phyloP scores from a whole-genome alignment of 2,888 invertebrate genomes.

The Stenurella melanura region DNA sequence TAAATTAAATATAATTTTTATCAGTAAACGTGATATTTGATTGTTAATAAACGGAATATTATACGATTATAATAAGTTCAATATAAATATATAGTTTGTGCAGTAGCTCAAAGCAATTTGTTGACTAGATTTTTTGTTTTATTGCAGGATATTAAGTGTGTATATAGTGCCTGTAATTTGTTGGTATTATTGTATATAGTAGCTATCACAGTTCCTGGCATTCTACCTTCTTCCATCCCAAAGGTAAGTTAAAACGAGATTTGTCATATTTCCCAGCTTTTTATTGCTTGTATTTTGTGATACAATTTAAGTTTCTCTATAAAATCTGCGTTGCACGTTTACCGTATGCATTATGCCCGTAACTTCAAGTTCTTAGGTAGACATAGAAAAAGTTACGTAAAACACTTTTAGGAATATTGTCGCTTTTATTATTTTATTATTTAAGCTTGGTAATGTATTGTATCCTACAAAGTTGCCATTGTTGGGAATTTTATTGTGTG shows the following conservation, averaged over 20 bases:
- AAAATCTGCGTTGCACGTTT: constrained; percentile 8
- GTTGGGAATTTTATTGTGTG: constrained; percentile 3
- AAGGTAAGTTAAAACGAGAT: constrained; percentile 26
- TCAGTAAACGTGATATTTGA: too few species aligned
- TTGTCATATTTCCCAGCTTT: constrained; percentile 1
- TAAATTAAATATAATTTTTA: too few species aligned
- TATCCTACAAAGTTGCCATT: constrained; percentile 8
- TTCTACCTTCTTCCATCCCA: neutral
- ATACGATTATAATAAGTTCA: too few species aligned
- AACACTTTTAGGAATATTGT: neutral
- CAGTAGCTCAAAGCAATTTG: neutral
- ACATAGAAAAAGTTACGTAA: constrained; percentile 18
- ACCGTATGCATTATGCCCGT: neutral
- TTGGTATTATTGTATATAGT: constrained; percentile 24
- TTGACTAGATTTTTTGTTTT: constrained; percentile 23
- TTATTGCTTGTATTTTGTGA: constrained; percentile 12
- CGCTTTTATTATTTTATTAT: constrained; percentile 19
- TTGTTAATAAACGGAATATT: too few species aligned
- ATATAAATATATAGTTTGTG: neutral
- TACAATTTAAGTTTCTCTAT: constrained; percentile 17
- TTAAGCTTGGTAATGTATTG: constrained; percentile 9
- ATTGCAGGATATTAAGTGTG: constrained; percentile 37
- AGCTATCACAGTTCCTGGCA: neutral
- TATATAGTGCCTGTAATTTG: constrained; percentile 34
- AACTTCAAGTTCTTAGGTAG: neutral